Percentiles rank a stretch among this genome's conserved stretches.
phyloP scores from a whole-genome alignment of 2,113 vertebrate genomes.

The Phylloscopus whistleri region DNA sequence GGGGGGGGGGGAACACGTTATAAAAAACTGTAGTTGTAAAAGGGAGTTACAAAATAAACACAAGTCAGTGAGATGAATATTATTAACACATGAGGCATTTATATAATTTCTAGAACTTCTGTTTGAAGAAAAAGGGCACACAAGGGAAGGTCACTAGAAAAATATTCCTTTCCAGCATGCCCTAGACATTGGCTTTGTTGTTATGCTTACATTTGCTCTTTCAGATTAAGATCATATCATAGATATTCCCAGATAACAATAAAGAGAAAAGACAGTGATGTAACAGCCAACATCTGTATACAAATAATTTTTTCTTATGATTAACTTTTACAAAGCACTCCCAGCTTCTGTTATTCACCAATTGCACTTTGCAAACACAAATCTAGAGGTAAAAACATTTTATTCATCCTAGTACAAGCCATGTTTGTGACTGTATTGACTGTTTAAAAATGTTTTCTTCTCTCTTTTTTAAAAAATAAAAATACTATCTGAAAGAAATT shows the following conservation, averaged over 20 bases:
- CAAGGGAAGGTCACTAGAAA: background rate
- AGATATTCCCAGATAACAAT: background rate
- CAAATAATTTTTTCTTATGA: background rate
- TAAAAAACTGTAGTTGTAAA: background rate
- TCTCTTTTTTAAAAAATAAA: background rate
- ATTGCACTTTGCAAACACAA: conserved; percentile 17
- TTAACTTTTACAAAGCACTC: background rate
- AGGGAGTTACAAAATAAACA: background rate
- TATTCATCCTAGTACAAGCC: background rate
- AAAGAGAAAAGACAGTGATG: background rate
- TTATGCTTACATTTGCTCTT: conserved; percentile 27
- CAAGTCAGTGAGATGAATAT: background rate
- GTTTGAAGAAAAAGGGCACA: background rate
- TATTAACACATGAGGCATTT: background rate
- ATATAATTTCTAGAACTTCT: background rate
- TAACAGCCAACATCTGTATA: background rate
- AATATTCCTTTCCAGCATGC: background rate
- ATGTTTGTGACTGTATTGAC: background rate
- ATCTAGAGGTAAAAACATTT: background rate
- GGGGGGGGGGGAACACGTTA: background rate
- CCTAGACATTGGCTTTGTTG: background rate
- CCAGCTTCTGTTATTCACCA: conserved; percentile 20
- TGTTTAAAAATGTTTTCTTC: background rate
- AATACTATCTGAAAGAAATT: conserved; percentile 30
- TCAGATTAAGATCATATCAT: background rate